phyloP scores from a whole-genome alignment of 2,797 vertebrate genomes.

The Labeo calbasu region DNA sequence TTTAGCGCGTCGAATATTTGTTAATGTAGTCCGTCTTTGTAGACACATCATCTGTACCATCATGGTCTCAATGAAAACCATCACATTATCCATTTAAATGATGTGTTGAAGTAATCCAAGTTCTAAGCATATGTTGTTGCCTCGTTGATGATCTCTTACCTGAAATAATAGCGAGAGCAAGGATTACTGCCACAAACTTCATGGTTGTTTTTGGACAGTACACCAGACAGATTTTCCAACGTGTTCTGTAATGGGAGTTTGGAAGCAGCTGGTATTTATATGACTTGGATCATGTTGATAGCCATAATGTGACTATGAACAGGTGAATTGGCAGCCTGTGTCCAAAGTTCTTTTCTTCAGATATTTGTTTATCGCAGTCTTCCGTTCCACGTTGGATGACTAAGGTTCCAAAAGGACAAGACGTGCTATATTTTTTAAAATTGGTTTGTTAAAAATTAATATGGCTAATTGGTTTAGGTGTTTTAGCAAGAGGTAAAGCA shows the following conservation, averaged over 20 bases:
- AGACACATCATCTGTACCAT: background rate
- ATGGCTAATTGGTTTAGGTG: background rate
- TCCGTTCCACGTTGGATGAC: slow-evolving; percentile 70
- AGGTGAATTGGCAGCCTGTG: slow-evolving; percentile 61
- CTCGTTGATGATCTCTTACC: slow-evolving; percentile 64
- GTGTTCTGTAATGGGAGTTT: slow-evolving; percentile 38
- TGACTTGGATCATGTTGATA: slow-evolving; percentile 31
- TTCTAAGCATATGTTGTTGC: background rate
- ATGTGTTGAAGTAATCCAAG: background rate
- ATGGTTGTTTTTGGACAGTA: slow-evolving; percentile 68
- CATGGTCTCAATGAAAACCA: background rate
- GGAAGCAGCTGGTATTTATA: slow-evolving; percentile 51
- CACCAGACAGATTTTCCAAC: slow-evolving; percentile 33
- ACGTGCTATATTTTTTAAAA: slow-evolving; percentile 12
- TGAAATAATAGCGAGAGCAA: slow-evolving; percentile 73
- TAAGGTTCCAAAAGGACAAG: slow-evolving; percentile 55
- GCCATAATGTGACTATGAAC: slow-evolving; percentile 57
- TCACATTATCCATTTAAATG: background rate
- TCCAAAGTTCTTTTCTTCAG: slow-evolving; percentile 71
- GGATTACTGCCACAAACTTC: slow-evolving; percentile 71
- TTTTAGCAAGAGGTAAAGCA: background rate
- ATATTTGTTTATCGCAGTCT: slow-evolving; percentile 72
- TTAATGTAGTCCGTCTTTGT: background rate
- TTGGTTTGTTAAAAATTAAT: background rate
- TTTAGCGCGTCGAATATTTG: background rate